Evolutionary conservation across 2,797 vertebrate genomes (phyloP).

Genomic region (Balearica regulorum): DNA sequence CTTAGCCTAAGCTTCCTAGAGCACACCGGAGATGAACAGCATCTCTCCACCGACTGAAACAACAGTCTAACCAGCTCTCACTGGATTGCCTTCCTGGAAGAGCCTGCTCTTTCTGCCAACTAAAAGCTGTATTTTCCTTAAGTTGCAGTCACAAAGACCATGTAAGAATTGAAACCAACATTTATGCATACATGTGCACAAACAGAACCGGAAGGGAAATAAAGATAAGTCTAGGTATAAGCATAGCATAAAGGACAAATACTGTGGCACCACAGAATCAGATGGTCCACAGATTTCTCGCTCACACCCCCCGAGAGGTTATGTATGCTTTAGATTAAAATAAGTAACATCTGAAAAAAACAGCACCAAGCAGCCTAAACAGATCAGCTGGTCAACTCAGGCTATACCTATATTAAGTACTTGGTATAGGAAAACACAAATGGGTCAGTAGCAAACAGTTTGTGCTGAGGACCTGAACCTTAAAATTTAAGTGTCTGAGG

Average conservation of each 20-base stretch:
- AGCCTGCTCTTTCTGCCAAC: not conserved
- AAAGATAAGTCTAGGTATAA: not conserved
- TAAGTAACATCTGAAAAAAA: not conserved
- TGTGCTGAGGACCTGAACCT: not conserved
- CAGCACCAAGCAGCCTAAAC: not conserved
- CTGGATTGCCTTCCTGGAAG: not conserved
- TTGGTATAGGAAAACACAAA: not conserved
- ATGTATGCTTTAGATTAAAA: not conserved
- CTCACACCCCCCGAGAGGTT: not conserved
- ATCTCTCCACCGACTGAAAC: not conserved
- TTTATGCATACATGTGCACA: not conserved
- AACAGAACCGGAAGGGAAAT: not conserved
- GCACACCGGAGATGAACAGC: not conserved
- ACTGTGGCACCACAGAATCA: not conserved
- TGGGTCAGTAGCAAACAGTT: not conserved
- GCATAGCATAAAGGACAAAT: not conserved
- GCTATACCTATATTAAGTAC: not conserved
- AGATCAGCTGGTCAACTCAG: not conserved
- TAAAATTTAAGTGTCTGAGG: not conserved
- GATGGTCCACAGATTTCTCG: not conserved
- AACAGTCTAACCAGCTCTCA: not conserved
- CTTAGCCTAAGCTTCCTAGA: not conserved
- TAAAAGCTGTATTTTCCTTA: not conserved
- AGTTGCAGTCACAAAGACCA: not conserved
- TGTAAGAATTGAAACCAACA: not conserved